Percentiles rank a stretch among this genome's conserved stretches.
phyloP scores from a whole-genome alignment of 1,140 invertebrate genomes.

The Diabrotica undecimpunctata region DNA sequence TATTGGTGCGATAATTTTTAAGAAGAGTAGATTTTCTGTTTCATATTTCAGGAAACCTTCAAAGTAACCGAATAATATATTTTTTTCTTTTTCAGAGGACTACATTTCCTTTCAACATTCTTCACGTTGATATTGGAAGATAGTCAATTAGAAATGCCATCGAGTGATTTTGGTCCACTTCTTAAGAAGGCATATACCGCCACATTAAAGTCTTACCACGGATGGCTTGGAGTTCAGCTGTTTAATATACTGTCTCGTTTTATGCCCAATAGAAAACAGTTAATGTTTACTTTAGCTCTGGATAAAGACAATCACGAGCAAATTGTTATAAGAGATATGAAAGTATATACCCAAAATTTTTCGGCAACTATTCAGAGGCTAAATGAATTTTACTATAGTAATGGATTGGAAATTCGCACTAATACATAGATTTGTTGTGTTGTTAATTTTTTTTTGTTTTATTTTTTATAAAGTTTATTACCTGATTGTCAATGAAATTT shows the following conservation, averaged over 20 bases:
- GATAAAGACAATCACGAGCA: constrained; percentile 30
- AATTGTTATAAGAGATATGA: constrained; percentile 35
- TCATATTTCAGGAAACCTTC: too few relatives aligned
- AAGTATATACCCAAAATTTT: constrained; percentile 31
- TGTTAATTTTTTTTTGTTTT: too few relatives aligned
- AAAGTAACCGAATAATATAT: too few relatives aligned
- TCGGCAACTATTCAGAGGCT: constrained; percentile 28
- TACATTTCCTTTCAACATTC: constrained; percentile 59
- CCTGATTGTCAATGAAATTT: too few relatives aligned
- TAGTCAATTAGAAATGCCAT: constrained; percentile 46
- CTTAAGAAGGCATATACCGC: constrained; percentile 60
- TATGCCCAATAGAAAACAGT: constrained; percentile 30
- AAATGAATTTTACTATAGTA: constrained; percentile 30
- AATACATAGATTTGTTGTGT: too few relatives aligned
- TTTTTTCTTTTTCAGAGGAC: constrained; percentile 50
- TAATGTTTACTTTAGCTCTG: constrained; percentile 32
- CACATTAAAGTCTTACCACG: constrained; percentile 61
- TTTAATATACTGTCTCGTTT: constrained; percentile 51
- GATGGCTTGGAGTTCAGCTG: constrained; percentile 63
- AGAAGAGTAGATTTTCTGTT: too few relatives aligned
- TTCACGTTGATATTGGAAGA: constrained; percentile 57
- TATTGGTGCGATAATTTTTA: too few relatives aligned
- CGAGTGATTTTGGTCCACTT: constrained; percentile 55
- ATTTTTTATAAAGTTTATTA: too few relatives aligned
- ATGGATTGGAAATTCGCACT: constrained; percentile 10